Evolutionary conservation across 2,113 vertebrate genomes (phyloP), one percentile per base, ranked within the genome.

Genomic region (Tautogolabrus adspersus): DNA sequence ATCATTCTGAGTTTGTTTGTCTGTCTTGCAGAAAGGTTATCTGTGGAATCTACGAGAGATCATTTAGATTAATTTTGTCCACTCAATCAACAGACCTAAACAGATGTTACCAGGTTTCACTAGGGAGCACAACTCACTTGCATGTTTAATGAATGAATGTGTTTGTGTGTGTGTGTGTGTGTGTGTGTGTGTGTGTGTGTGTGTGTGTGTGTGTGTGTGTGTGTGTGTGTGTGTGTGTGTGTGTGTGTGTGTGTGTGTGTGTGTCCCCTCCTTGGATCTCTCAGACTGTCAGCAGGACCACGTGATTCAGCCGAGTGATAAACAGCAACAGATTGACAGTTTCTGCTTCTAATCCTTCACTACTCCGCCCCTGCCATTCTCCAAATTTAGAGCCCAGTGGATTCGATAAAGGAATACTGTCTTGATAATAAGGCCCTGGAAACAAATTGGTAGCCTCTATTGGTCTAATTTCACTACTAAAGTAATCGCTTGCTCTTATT

Each of bases 61-160:
- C 2, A 70, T 83, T 85, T 57, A 75, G 67, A 83, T 84, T 89
- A 86, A 77, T 79, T 75, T 62, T 57, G 65, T 72, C 64, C 47
- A 77, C 70, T 72, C 56, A 87, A 87, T 86, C 74, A 89, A 46
- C 84, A 72, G 67, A 81, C 46, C 23, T 66, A 10, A 90, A 66
- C 90, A 90, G 86, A 85, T 89, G 90, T 82, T 79, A 37, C 38
- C 73, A 86, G 72, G 82, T 82, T 83, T 84, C 72, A 80, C 74
- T 13, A 10, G 46, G 51, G 49, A 68, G 46, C 71, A 66, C 58
- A 62, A 71, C 62, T 44, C 13, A 47, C 5, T 66, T 66, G 22
- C 19, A 49, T 46, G 61, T 68, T 85, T 82, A 84, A 82, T 82
- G 71, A 85, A 72, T 70, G 44, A 44, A 26, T 64, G 37, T 65